These are phyloP conservation scores for Telmatochromis sp. DNA, from an alignment of 2,113 vertebrate genomes.

Conservation along the genomic window DNA sequence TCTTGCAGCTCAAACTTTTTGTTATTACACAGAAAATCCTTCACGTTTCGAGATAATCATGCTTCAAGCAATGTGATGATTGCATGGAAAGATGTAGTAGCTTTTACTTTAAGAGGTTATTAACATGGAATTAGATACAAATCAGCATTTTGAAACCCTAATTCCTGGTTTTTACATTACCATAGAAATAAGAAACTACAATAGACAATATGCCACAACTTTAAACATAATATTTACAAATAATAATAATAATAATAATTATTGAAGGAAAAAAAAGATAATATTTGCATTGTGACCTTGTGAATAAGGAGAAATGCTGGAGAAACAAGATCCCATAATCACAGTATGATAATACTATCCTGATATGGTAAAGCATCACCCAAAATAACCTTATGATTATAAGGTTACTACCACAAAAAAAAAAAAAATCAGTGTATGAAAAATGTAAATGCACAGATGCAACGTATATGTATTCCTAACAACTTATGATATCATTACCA, in stretches of 20 bases:
- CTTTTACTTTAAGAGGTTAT: neutral
- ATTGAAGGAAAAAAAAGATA: neutral
- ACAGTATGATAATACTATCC: neutral
- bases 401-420: neutral
- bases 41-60: neutral
- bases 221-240: neutral
- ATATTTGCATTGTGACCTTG: neutral
- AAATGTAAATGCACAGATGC: neutral
- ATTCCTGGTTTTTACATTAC: neutral
- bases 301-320: neutral
- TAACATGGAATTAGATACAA: neutral
- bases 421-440: neutral
- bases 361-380: neutral
- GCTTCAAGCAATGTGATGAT: neutral
- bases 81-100: neutral
- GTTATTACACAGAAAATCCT: neutral
- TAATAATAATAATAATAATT: neutral
- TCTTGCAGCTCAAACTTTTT: neutral
- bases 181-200: neutral
- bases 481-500: neutral
- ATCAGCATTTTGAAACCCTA: neutral
- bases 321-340: neutral
- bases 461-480: neutral
- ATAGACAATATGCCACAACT: neutral
- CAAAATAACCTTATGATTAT: neutral